Conservation (phyloP, 1,140 invertebrate genomes). For the Caenorhabditis inopinata region DNA sequence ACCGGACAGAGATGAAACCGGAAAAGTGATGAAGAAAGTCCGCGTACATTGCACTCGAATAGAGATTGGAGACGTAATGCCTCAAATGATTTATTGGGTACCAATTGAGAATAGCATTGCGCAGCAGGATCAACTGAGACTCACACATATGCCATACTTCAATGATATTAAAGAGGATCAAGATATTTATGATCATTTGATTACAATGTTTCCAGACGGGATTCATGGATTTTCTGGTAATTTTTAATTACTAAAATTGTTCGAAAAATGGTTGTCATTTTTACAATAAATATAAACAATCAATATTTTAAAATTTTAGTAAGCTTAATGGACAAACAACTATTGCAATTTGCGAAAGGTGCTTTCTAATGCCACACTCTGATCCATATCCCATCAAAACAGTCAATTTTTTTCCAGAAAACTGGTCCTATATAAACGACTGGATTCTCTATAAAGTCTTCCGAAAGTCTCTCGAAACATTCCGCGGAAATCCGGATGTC, state of each 20-base stretch:
- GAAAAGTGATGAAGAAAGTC: too few species aligned
- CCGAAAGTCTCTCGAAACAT: not conserved
- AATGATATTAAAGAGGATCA: not conserved
- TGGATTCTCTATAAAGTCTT: not conserved
- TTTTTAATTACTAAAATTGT: not conserved
- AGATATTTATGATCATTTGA: not conserved
- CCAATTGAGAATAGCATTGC: not conserved
- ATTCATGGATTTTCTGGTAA: not conserved
- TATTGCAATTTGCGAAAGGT: not conserved
- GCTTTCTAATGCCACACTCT: too few species aligned
- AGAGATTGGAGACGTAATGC: too few species aligned
- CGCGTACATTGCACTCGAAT: too few species aligned
- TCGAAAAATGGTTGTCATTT: too few species aligned
- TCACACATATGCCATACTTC: not conserved
- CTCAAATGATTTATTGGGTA: not conserved
- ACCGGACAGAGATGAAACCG: too few species aligned
- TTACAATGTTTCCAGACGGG: not conserved
- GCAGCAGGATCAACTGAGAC: not conserved
- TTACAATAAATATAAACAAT: too few species aligned
- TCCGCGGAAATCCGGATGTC: not conserved
- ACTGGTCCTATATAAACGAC: constrained; percentile 1
- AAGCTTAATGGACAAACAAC: too few species aligned
- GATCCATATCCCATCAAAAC: too few species aligned
- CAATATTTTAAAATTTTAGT: too few species aligned
- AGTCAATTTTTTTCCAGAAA: not conserved